Percentiles rank a stretch among this genome's conserved stretches.
These are phyloP conservation scores for Notoglanidium macrostoma DNA, from an alignment of 2,797 vertebrate genomes.

Conservation along the genomic window DNA sequence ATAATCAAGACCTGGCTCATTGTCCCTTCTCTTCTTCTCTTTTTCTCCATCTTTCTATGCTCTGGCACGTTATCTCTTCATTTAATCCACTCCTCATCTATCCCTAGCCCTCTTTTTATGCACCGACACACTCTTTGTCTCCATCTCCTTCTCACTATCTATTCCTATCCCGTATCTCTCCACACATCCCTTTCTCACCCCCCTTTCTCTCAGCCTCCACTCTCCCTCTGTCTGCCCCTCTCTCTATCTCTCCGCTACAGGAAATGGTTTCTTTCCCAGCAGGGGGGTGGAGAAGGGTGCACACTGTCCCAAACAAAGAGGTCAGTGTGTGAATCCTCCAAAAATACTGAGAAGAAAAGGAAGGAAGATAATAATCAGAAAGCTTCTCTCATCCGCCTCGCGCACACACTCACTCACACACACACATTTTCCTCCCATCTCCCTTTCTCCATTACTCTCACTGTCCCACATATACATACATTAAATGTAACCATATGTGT, in stretches of 20 bases:
- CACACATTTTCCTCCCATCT: slow-evolving; percentile 43
- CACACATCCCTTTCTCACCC: slow-evolving; percentile 53
- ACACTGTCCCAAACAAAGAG: slow-evolving; percentile 88
- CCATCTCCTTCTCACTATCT: slow-evolving; percentile 59
- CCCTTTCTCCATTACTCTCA: slow-evolving; percentile 30
- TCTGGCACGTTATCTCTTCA: slow-evolving; percentile 39
- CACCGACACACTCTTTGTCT: slow-evolving; percentile 65
- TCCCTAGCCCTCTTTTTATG: slow-evolving; percentile 61
- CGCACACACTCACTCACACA: slow-evolving; percentile 57
- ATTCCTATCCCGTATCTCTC: slow-evolving; percentile 53
- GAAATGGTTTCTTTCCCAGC: slow-evolving; percentile 75
- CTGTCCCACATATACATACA: slow-evolving; percentile 9
- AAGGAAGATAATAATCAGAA: slow-evolving; percentile 86
- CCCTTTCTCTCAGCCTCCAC: slow-evolving; percentile 47
- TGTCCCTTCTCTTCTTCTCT: slow-evolving; percentile 38
- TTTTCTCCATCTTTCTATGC: slow-evolving; percentile 47
- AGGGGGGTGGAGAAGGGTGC: slow-evolving; percentile 63
- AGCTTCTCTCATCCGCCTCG: slow-evolving; percentile 82
- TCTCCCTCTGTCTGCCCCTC: slow-evolving; percentile 60
- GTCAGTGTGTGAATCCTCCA: slow-evolving; percentile 83
- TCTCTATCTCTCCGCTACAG: slow-evolving; percentile 71
- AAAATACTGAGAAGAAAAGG: slow-evolving; percentile 81
- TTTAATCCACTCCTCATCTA: slow-evolving; percentile 53
- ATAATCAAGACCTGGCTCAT: slow-evolving; percentile 4
- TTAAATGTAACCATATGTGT: slow-evolving; percentile 4